These are phyloP conservation scores for Tineola bisselliella DNA, from an alignment of 2,888 invertebrate species.

Conservation along the genomic window DNA sequence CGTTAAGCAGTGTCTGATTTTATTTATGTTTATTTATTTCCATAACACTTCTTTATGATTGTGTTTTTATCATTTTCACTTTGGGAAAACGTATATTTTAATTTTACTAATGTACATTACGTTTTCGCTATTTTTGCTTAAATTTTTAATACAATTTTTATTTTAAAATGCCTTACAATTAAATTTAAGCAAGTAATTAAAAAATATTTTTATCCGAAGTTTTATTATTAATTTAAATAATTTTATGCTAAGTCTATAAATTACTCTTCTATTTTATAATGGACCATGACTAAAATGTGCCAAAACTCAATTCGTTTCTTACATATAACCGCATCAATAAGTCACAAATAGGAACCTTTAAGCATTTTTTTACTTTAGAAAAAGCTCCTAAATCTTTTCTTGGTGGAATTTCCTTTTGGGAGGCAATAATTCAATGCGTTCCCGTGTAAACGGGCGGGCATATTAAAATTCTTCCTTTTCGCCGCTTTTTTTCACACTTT, in stretches of 20 bases:
- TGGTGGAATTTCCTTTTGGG: conserved; percentile 9
- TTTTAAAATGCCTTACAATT: too few species aligned
- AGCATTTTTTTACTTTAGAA: conserved; percentile 1
- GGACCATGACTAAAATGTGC: background rate
- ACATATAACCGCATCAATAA: background rate
- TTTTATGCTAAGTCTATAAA: too few species aligned
- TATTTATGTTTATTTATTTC: conserved; percentile 12
- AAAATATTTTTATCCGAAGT: too few species aligned
- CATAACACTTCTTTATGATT: conserved; percentile 13
- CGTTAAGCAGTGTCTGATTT: background rate
- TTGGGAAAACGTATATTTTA: conserved; percentile 2
- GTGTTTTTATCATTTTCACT: conserved; percentile 11
- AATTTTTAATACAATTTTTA: too few species aligned
- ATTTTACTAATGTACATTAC: conserved; percentile 1
- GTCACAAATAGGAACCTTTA: background rate
- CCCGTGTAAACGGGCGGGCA: conserved; percentile 13
- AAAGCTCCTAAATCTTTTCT: conserved; percentile 8
- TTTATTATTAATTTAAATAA: too few species aligned
- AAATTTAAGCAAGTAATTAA: too few species aligned
- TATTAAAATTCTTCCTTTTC: conserved; percentile 17
- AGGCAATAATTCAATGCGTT: conserved; percentile 15
- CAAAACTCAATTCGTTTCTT: background rate
- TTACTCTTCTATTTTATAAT: too few species aligned
- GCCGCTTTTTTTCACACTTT: background rate
- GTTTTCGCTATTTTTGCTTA: background rate